These are phyloP conservation scores for Eutrigla gurnardus DNA, from an alignment of 2,797 vertebrate genomes.

Conservation along the genomic window DNA sequence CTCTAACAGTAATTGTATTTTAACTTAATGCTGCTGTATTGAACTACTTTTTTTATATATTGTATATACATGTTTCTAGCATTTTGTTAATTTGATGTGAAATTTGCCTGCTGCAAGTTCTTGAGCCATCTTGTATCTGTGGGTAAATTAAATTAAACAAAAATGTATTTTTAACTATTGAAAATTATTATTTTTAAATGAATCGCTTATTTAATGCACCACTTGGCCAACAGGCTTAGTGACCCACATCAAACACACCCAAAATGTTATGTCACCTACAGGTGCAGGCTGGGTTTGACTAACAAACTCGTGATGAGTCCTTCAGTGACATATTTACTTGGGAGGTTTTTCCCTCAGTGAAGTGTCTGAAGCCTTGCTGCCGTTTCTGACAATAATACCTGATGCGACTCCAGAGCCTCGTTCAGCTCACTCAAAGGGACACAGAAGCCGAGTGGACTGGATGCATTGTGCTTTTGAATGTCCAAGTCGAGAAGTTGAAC, in stretches of 20 bases:
- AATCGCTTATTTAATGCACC: background rate
- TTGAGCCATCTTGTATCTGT: background rate
- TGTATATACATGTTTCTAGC: background rate
- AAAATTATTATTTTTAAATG: background rate
- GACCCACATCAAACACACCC: background rate
- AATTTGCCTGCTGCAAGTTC: background rate
- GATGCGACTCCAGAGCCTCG: background rate
- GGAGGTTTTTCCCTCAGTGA: no score
- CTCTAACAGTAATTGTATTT: background rate
- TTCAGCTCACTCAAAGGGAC: background rate
- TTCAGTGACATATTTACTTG: background rate
- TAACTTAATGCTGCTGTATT: background rate
- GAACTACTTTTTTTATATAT: background rate
- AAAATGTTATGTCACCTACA: background rate
- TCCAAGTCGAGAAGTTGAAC: background rate
- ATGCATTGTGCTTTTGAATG: background rate
- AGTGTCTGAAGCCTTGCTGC: background rate
- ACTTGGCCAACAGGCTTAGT: background rate
- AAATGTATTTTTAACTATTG: background rate
- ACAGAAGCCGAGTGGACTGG: background rate
- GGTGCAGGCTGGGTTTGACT: background rate
- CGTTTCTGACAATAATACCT: background rate
- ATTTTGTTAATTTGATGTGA: background rate
- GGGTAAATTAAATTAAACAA: background rate
- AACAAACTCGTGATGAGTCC: background rate